Conservation (phyloP, 2,888 invertebrate species). For the Diogma glabrata region DNA sequence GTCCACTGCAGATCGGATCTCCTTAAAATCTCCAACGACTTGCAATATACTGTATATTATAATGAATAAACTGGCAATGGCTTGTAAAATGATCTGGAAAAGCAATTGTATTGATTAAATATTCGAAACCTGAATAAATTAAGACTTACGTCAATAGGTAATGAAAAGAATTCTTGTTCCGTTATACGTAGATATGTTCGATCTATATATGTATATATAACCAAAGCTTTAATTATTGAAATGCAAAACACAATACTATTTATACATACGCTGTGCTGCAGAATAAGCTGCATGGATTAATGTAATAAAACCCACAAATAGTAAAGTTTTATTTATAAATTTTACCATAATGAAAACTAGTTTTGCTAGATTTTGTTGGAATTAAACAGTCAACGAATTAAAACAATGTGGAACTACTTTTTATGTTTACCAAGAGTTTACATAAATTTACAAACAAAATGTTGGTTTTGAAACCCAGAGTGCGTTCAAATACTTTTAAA, state of each 20-base stretch:
- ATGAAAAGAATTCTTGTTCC: conserved; percentile 74
- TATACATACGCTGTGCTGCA: conserved; percentile 77
- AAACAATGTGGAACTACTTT: too few species aligned
- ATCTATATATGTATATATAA: conserved; percentile 44
- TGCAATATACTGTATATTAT: conserved; percentile 83
- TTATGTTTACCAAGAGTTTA: too few species aligned
- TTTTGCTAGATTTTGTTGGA: too few species aligned
- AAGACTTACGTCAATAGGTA: conserved; percentile 72
- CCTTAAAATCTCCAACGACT: conserved; percentile 81
- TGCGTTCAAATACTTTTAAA: too few species aligned
- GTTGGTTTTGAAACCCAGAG: too few species aligned
- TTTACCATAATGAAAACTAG: too few species aligned
- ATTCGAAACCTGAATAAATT: neutral
- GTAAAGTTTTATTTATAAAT: conserved; percentile 44
- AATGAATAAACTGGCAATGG: conserved; percentile 66
- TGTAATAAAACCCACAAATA: conserved; percentile 64
- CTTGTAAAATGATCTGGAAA: conserved; percentile 76
- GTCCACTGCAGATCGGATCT: conserved; percentile 85
- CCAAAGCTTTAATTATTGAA: neutral
- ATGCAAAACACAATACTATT: neutral
- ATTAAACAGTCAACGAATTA: too few species aligned
- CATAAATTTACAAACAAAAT: too few species aligned
- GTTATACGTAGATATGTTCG: conserved; percentile 81
- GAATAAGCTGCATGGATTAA: conserved; percentile 84
- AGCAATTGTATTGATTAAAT: conserved; percentile 16